Evolutionary conservation across 2,888 invertebrate genomes (phyloP), one percentile per base, ranked within the genome.

Genomic region (Calephelis perditalis): DNA sequence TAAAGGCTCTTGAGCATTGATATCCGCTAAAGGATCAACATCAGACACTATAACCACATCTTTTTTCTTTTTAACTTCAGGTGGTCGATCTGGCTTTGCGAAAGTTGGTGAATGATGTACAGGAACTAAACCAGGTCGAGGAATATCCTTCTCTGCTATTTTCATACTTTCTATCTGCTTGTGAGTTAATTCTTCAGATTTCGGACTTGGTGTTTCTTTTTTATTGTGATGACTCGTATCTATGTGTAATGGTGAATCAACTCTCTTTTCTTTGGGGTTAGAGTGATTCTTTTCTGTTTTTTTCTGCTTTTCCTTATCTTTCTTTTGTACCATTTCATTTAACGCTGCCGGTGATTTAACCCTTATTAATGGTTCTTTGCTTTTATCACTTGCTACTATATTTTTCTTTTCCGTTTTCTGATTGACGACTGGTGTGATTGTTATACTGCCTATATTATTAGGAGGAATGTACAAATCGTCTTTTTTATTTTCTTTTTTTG

Each of bases 301-400:
- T 62, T 76, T 78, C 5, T 70, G 67, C 63, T 83, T 77, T 0
- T 74, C 70, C 60, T 78, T 84, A 0, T 65, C 68, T 49, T 71
- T 73, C 45, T 79, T 75, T 12, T 73, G 81, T 1, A 84, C 79
- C 79, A 89, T 86, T 62, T 91, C 91, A 56, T 91, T 91, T 0
- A 91, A 70, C 0, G 82, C 86, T 2, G 88, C 86, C 0, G 89
- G 88, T 0, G 90, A 86, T 65, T 89, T 91, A 0, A 91, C 84
- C 64, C 88, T 73, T 9, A 91, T 74, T n/a, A 84, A 68, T 0
- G 81, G 73, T 49, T 84, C 77, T 63, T 79, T 76, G 7, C 75
- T 74, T 36, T 79, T 77, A 11, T 73, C 74, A 15, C 57, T 64
- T 60, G 60, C 37, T 11, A 62, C 60, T 44, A 49, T 73, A 47